Percentiles rank a stretch among this genome's conserved stretches.
Evolutionary conservation across 2,888 invertebrate species (phyloP).

Genomic region (Polymixis lichenea): DNA sequence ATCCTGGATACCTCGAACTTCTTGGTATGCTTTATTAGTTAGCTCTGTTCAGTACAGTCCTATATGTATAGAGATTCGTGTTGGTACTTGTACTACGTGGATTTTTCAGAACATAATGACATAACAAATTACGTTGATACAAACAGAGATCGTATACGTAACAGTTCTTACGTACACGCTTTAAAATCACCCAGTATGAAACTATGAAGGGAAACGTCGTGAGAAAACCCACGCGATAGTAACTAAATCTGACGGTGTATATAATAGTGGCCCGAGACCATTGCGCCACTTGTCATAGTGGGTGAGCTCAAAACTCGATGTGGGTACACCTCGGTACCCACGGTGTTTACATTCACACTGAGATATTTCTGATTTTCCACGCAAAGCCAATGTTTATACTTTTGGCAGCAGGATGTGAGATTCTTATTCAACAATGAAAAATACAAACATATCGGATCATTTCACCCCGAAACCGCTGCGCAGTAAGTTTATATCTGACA

Average conservation of each 20-base stretch:
- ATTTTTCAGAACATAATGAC: conserved; percentile 16
- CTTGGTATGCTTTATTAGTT: not conserved
- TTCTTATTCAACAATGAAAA: conserved; percentile 32
- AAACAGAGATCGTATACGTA: conserved; percentile 12
- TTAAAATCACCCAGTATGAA: conserved; percentile 31
- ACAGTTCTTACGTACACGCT: conserved; percentile 10
- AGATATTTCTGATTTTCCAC: conserved; percentile 31
- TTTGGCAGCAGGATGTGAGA: conserved; percentile 36
- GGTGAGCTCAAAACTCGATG: conserved; percentile 24
- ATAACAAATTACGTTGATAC: conserved; percentile 13
- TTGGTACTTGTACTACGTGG: not conserved
- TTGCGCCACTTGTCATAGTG: conserved; percentile 35
- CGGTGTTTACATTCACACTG: conserved; percentile 21
- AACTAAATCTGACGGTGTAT: conserved; percentile 38
- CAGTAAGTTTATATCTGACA: not conserved
- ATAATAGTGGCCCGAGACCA: conserved; percentile 18
- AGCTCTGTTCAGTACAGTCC: not conserved
- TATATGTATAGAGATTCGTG: not conserved
- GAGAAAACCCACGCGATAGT: conserved; percentile 47
- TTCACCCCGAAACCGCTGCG: not conserved
- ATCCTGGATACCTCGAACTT: not conserved
- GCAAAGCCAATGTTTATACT: conserved; percentile 36
- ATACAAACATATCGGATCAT: conserved; percentile 16
- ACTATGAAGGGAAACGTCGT: conserved; percentile 46
- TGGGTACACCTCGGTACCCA: conserved; percentile 32